A percentile compares a stretch with the other conserved stretches of the same genome.
Evolutionary conservation across 2,797 vertebrate species (phyloP).

Genomic region (Cyclura pinguis): DNA sequence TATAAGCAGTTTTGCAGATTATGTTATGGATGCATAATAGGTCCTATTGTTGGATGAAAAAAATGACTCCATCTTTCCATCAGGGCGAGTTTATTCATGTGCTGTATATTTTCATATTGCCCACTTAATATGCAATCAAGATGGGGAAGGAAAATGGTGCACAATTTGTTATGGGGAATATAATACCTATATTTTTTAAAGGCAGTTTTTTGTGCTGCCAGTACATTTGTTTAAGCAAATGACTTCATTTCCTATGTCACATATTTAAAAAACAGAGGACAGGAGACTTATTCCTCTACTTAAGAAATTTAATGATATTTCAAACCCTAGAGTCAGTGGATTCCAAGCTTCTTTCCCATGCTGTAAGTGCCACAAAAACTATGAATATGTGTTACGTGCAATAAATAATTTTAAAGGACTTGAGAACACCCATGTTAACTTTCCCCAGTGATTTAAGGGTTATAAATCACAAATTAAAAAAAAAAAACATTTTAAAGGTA

Average conservation of each 20-base stretch:
- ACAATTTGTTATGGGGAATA: slow-evolving; percentile 50
- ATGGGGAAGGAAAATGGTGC: slow-evolving; percentile 47
- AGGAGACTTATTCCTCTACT: neutral
- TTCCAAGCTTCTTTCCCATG: neutral
- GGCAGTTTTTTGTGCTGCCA: slow-evolving; percentile 37
- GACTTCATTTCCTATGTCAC: slow-evolving; percentile 2
- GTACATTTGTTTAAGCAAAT: slow-evolving; percentile 30
- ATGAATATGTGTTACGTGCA: accelerated
- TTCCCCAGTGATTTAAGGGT: neutral
- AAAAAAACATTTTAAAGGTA: neutral
- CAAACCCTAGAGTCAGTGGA: neutral
- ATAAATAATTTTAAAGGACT: slow-evolving; percentile 18
- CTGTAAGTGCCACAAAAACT: neutral
- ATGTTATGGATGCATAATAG: slow-evolving; percentile 22
- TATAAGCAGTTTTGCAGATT: slow-evolving; percentile 13
- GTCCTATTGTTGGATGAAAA: slow-evolving; percentile 50
- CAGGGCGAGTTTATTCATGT: slow-evolving; percentile 43
- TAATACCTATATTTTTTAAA: slow-evolving; percentile 24
- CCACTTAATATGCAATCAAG: slow-evolving; percentile 19
- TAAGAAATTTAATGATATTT: slow-evolving; percentile 13
- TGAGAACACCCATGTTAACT: slow-evolving; percentile 7
- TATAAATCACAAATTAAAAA: neutral
- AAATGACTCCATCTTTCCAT: neutral
- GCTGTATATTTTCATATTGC: slow-evolving; percentile 34
- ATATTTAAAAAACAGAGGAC: neutral